Evolutionary conservation across 2,888 invertebrate genomes (phyloP).

Genomic region (Baronia brevicornis): DNA sequence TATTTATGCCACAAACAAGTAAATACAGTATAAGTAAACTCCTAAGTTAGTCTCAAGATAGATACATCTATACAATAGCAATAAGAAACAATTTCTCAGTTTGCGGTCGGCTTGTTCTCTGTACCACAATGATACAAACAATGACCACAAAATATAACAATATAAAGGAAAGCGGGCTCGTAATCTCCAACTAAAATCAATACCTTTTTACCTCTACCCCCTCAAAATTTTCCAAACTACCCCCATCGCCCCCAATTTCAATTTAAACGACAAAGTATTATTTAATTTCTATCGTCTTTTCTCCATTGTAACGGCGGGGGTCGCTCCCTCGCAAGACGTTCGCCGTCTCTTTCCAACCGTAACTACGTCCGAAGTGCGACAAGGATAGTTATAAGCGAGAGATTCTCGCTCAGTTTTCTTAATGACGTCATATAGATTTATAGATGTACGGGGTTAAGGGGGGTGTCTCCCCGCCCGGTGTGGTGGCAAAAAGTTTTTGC

Average conservation of each 20-base stretch:
- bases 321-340: slow-evolving; percentile 50
- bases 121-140: slow-evolving; percentile 14
- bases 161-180: slow-evolving; percentile 40
- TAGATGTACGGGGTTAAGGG: slow-evolving; percentile 52
- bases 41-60: no score
- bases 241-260: slow-evolving; percentile 47
- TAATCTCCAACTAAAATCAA: slow-evolving; percentile 69
- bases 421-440: slow-evolving; percentile 73
- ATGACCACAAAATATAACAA: slow-evolving; percentile 30
- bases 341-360: slow-evolving; percentile 34
- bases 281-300: slow-evolving; percentile 73
- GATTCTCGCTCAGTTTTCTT: slow-evolving; percentile 63
- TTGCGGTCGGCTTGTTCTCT: slow-evolving; percentile 7
- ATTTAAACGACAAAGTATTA: slow-evolving; percentile 75
- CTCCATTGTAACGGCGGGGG: slow-evolving; percentile 63
- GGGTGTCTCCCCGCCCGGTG: slow-evolving; percentile 35
- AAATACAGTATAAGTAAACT: no score
- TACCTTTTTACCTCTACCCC: slow-evolving; percentile 69
- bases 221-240: slow-evolving; percentile 60
- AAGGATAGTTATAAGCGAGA: slow-evolving; percentile 58
- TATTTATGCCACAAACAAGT: no score
- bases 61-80: no score
- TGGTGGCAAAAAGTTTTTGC: slow-evolving; percentile 55
- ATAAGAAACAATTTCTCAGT: slow-evolving; percentile 2
- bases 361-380: slow-evolving; percentile 28